A percentile compares a stretch with the other conserved stretches of the same genome.
Conservation (phyloP, 1,140 invertebrate species). For the Galleria mellonella region DNA sequence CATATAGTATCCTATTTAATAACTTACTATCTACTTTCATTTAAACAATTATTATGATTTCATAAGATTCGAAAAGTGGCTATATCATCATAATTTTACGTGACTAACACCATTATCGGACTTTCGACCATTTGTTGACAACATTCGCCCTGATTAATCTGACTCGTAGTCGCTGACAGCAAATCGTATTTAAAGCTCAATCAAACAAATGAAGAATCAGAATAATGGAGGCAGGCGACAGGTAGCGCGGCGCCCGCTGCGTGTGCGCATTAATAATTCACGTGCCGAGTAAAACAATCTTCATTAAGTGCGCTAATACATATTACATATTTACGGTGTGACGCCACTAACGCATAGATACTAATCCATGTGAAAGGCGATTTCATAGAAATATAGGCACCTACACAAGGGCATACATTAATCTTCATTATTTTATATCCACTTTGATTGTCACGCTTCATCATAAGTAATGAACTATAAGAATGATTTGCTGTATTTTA, state of each 20-base stretch:
- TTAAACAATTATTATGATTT: too few species aligned
- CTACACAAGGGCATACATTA: slow-evolving; percentile 3
- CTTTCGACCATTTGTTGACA: slow-evolving; percentile 52
- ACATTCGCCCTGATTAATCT: slow-evolving; percentile 65
- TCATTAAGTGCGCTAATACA: slow-evolving; percentile 67
- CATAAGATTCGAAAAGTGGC: slow-evolving; percentile 8
- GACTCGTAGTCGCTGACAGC: slow-evolving; percentile 48
- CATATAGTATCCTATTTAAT: too few species aligned
- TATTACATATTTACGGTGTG: slow-evolving; percentile 51
- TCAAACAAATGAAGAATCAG: slow-evolving; percentile 73
- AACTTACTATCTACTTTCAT: too few species aligned
- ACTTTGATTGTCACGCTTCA: slow-evolving; percentile 19
- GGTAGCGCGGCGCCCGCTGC: slow-evolving; percentile 40
- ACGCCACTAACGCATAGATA: slow-evolving; percentile 13
- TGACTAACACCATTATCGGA: slow-evolving; percentile 53
- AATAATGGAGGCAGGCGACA: slow-evolving; percentile 57
- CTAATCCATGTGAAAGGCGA: slow-evolving; percentile 23
- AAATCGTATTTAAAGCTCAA: slow-evolving; percentile 73
- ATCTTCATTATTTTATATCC: slow-evolving; percentile 3
- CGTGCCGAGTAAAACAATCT: slow-evolving; percentile 63
- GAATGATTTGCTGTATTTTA: slow-evolving; percentile 57
- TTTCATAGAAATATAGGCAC: slow-evolving; percentile 22
- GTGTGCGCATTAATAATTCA: slow-evolving; percentile 73
- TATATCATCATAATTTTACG: slow-evolving; percentile 36
- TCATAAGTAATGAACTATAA: slow-evolving; percentile 26